Evolutionary conservation across 2,888 invertebrate species (phyloP), one percentile per base, ranked within the genome.

Genomic region (Drosophila aldrichi): DNA sequence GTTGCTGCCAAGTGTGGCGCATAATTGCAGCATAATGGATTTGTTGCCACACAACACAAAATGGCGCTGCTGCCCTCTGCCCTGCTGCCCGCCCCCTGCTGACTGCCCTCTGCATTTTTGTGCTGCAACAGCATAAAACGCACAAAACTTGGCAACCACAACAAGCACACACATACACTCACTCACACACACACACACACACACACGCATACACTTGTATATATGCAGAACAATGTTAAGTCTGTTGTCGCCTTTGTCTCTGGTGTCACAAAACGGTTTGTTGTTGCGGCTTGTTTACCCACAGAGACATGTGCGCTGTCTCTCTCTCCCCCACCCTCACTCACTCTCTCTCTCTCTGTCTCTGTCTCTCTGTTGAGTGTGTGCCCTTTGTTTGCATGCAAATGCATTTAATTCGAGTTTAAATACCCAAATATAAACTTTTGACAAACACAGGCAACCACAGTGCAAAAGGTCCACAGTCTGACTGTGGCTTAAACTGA

Each of bases 391-490:
- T 89, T 83, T 88, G 77, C 75, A 78, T 79, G 71, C 80, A 89
- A 91, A 90, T 90, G 91, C 88, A 91, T 91, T 91, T 91, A 91
- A 91, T 91, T 91, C 84, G 82, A 85, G 90, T 91, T 90, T 91
- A 91, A 91, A 91, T 91, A 84, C 89, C 82, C 85, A 84, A 89
- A 86, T 89, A 88, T 89, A 89, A 89, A 89, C 88, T 86, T 84
- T 70, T 72, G 75, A 52, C 88, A 88, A 89, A 89, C 89, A 86
- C 84, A 76, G 58, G 80, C 75, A 87, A 70, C 88, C 82, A 66
- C 78, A 79, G 52, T 64, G 61, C 61, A 44, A 51, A 58, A 25
- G 57, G 61, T 34, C 18, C 25, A 55, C 36, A 52, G 20, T 25
- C 59, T 59, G 62, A 18, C 48, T 68, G 62, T 61, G 67, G 76